Evolutionary conservation across 2,888 invertebrate genomes (phyloP).

Genomic region (Drosophila sordidapex): DNA sequence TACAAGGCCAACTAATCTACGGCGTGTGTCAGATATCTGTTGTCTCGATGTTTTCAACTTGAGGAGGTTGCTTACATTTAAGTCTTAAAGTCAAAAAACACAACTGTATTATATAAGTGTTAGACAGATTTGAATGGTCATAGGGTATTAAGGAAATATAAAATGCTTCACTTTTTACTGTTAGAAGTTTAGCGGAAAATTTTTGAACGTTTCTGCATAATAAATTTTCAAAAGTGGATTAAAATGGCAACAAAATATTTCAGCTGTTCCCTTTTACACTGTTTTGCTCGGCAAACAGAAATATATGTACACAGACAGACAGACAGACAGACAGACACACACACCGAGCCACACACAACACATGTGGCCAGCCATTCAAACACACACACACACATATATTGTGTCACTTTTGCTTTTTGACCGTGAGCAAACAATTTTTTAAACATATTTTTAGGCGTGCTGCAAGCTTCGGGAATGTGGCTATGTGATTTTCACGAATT

Average conservation of each 20-base stretch:
- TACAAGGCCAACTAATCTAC: background rate
- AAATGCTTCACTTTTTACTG: constrained; percentile 1
- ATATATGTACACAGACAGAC: constrained; percentile 2
- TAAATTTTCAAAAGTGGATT: constrained; percentile 74
- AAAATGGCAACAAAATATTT: constrained; percentile 61
- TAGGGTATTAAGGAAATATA: background rate
- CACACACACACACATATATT: background rate
- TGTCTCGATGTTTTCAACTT: background rate
- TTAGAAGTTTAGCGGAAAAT: constrained; percentile 54
- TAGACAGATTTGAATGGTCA: background rate
- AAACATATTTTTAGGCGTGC: constrained; percentile 63
- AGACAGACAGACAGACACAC: background rate
- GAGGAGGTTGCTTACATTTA: background rate
- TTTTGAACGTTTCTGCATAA: constrained; percentile 72
- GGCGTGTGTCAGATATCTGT: background rate
- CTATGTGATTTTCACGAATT: constrained; percentile 19
- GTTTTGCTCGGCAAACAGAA: constrained; percentile 13
- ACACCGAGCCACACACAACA: background rate
- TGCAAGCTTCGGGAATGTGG: constrained; percentile 28
- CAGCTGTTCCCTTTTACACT: constrained; percentile 21
- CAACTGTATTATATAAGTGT: background rate
- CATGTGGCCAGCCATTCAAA: constrained; percentile 2
- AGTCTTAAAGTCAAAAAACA: background rate
- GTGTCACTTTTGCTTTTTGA: constrained; percentile 55
- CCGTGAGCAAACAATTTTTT: constrained; percentile 38